phyloP scores from a whole-genome alignment of 2,797 vertebrate genomes.

The Galaxias olidus region DNA sequence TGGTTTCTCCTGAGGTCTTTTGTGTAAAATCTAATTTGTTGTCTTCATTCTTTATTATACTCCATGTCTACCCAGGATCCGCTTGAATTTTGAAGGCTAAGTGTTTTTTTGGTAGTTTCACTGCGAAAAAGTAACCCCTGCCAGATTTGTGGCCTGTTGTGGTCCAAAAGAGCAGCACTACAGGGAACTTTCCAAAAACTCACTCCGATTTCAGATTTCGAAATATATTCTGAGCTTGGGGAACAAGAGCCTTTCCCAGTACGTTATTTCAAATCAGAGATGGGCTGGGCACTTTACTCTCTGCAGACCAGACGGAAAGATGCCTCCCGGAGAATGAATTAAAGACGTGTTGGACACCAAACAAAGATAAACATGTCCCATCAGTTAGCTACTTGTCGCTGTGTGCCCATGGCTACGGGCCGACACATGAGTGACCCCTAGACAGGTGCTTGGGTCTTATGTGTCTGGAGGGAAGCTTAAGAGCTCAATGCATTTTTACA shows the following conservation, averaged over 20 bases:
- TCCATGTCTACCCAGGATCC: constrained; percentile 70
- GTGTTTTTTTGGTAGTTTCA: constrained; percentile 62
- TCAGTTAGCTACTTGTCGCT: constrained; percentile 43
- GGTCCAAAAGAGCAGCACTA: constrained; percentile 74
- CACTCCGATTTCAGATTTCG: constrained; percentile 67
- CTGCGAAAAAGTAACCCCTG: constrained; percentile 52
- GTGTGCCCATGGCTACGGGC: constrained; percentile 53
- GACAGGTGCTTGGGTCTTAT: constrained; percentile 69
- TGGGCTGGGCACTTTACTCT: constrained; percentile 39
- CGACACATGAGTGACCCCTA: constrained; percentile 63
- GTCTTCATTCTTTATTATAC: constrained; percentile 69
- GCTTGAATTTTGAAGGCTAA: constrained; percentile 62
- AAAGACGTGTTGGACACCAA: constrained; percentile 34
- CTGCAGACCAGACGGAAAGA: constrained; percentile 34
- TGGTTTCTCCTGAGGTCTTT: constrained; percentile 57
- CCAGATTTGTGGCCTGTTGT: constrained; percentile 73
- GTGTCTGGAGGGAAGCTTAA: constrained; percentile 61
- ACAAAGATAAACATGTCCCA: constrained; percentile 23
- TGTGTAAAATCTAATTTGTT: constrained; percentile 66
- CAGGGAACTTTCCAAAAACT: constrained; percentile 72
- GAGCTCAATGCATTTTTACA: constrained; percentile 64
- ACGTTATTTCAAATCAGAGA: constrained; percentile 67
- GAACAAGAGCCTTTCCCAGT: constrained; percentile 59
- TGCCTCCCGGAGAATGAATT: constrained; percentile 33
- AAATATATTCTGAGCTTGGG: constrained; percentile 56